Base-by-base conservation (phyloP, 2,888 invertebrate genomes). In the Parnassius apollo region DNA sequence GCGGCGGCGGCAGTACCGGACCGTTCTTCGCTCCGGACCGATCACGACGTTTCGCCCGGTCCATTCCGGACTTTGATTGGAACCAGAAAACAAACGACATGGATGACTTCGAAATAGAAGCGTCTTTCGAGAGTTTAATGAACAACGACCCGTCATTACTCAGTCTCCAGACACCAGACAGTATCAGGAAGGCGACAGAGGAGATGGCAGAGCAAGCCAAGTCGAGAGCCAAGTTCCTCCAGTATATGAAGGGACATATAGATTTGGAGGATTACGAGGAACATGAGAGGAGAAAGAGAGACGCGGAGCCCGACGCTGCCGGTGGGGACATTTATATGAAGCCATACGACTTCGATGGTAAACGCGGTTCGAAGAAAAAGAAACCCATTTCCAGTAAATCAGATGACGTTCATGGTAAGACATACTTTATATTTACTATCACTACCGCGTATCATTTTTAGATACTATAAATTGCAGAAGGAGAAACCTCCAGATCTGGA, bases 281-380 rank as follows among this genome's bases (percentile, higher is more conserved):
- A 11, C 82, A 85, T 58, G 83, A 84, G 71, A 81, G 87, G 68
- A 76, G 66, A 63, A 86, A 78, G 68, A 80, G 83, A 42, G 87
- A 85, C 44, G 92, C 91, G 1, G 84, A 85, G 3, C 91, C 88
- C 0, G 88, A 86, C 25, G 81, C 89, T 0, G 86, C 78, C 18
- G 76, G 81, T 8, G 76, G 81, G 3, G 88, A 92, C 53, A 86
- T 94, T 13, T 93, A 93, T 68, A 92, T 93, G 71, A 94, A 94
- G 70, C 83, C 93, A 4, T 89, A 93, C 68, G 93, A 94, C 68
- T 95, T 95, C 72, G 93, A 93, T 50, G 91, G 92, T 1, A 88
- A 89, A 69, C 82, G 87, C 50, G 76, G 82, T 9, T 80, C 82
- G 61, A 91, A 85, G 77, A 88, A 86, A 79, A 92, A 89, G 83